Evolutionary conservation across 1,140 invertebrate species (phyloP), one percentile per base, ranked within the genome.

Genomic region (Periplaneta americana): DNA sequence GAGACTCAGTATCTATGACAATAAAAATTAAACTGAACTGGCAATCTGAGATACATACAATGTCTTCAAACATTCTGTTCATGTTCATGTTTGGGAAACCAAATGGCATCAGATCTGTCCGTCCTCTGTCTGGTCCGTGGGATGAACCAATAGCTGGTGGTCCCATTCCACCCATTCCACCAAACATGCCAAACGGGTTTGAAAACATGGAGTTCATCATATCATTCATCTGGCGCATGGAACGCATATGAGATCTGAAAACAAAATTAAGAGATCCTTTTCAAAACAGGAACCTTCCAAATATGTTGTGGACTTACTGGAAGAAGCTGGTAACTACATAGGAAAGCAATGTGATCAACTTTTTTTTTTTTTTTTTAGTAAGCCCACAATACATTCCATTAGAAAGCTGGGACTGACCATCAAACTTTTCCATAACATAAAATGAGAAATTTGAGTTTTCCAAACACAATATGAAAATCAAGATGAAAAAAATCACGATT

Each of bases 151-250:
- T 39, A 8, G 81, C 81, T 33, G 81, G 81, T 32, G 76, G 34
- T 9, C 81, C 81, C 81, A 81, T 81, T 15, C 36, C 31, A 33
- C 39, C 74, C 80, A 80, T 80, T 17, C n/a, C n/a, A n/a, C 48
- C 48, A n/a, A 66, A n/a, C 48, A 81, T 76, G 17, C 81, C 76
- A 57, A 81, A 81, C n/a, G 81, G 75, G 35, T 81, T 75, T 34
- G 34, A 75, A 39, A 81, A 77, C 48, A 81, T 36, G 2, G 35
- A 34, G 36, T 78, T 81, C 81, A 81, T 81, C 75, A 81, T 77
- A 36, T 39, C 57, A 57, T 78, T 81, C 81, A 81, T 81, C 36
- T 81, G 81, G 36, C 75, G 81, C 48, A 81, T 76, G 74, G 76
- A 36, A 34, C 35, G 76, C 35, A 78, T 31, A 11, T 81, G 81